Percentiles rank a stretch among this genome's conserved stretches.
phyloP scores from a whole-genome alignment of 2,113 vertebrate genomes.

The Macquaria australasica region DNA sequence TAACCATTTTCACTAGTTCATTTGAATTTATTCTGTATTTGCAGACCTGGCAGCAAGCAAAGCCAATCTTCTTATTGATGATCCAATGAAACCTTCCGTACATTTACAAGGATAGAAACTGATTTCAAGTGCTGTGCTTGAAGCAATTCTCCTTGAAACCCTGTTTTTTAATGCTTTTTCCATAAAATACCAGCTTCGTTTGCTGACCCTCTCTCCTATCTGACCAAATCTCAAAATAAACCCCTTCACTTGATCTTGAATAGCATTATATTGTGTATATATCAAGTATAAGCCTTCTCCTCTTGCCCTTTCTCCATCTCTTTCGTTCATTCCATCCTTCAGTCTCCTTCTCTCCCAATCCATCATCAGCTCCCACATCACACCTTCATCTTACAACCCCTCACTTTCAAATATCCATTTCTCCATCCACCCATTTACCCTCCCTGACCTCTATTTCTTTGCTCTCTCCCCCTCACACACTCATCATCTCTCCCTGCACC shows the following conservation, averaged over 20 bases:
- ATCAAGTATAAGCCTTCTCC: not conserved
- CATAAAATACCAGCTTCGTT: not conserved
- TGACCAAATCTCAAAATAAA: constrained; percentile 6
- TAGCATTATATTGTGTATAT: not conserved
- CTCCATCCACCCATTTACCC: constrained; percentile 35
- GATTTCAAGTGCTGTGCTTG: not conserved
- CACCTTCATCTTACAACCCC: constrained; percentile 1
- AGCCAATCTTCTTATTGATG: not conserved
- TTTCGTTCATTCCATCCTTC: not conserved
- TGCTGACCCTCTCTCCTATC: not conserved
- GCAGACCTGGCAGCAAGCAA: not conserved
- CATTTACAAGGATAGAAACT: not conserved
- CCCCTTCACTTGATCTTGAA: not conserved
- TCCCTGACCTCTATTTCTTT: constrained; percentile 29
- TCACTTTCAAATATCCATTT: constrained; percentile 13
- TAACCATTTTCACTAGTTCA: no score
- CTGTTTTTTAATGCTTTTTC: not conserved
- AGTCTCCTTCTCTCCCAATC: constrained; percentile 11
- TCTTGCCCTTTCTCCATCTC: constrained; percentile 27
- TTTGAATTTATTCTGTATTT: not conserved
- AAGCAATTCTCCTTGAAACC: not conserved
- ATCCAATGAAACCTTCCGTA: no score
- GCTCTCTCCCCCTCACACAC: not conserved
- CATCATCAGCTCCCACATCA: constrained; percentile 39
- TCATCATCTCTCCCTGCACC: constrained; percentile 5